phyloP scores from a whole-genome alignment of 2,888 invertebrate species.

The Sialis lutaria region DNA sequence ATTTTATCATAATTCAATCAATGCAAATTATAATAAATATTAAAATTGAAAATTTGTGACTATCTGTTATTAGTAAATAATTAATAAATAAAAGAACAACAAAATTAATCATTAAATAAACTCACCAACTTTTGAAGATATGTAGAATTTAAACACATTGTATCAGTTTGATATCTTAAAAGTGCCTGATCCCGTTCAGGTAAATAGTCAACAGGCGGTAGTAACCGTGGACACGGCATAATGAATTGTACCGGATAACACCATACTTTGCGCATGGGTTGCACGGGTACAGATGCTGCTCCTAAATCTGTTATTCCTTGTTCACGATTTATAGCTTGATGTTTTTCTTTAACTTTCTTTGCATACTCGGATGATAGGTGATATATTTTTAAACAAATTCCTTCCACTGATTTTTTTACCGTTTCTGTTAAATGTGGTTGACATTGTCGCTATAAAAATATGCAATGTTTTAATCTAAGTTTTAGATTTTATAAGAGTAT shows the following conservation, averaged over 20 bases:
- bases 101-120: conserved; percentile 5
- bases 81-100: no score
- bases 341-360: conserved; percentile 76
- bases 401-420: conserved; percentile 86
- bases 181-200: conserved; percentile 74
- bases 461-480: neutral
- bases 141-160: conserved; percentile 64
- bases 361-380: conserved; percentile 83
- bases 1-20: no score
- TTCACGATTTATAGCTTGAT: conserved; percentile 69
- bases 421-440: conserved; percentile 92
- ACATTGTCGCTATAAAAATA: conserved; percentile 55
- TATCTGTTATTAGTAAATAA: no score
- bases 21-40: no score
- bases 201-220: conserved; percentile 73
- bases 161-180: conserved; percentile 75
- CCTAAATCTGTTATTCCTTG: conserved; percentile 59
- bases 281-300: conserved; percentile 41
- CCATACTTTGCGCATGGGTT: conserved; percentile 74
- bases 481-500: no score
- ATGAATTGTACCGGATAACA: conserved; percentile 90
- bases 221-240: conserved; percentile 68
- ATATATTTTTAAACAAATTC: conserved; percentile 87
- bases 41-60: no score
- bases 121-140: conserved; percentile 84